Percentiles rank a stretch among this genome's conserved stretches.
Evolutionary conservation across 2,888 invertebrate species (phyloP).

Genomic region (Platycnemis pennipes): DNA sequence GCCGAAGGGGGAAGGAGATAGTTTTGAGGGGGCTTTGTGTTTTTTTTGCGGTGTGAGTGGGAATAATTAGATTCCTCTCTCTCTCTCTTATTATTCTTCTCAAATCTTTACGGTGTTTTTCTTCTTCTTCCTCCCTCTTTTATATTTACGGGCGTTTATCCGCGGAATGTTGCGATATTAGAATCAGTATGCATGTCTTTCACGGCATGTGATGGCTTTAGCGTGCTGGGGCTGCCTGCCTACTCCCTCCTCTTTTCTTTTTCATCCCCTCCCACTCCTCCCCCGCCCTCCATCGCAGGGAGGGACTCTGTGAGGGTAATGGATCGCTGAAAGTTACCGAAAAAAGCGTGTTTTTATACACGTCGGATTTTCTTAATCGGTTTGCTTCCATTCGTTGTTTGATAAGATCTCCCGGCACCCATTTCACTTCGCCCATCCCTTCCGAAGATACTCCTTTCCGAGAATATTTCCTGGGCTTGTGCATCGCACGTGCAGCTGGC

Average conservation of each 20-base stretch:
- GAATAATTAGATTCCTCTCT: conserved; percentile 53
- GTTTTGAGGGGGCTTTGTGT: background rate
- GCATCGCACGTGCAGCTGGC: background rate
- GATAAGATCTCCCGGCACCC: conserved; percentile 47
- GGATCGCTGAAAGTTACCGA: conserved; percentile 9
- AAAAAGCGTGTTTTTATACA: conserved; percentile 1
- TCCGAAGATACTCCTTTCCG: background rate
- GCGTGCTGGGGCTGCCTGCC: background rate
- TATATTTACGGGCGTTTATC: conserved; percentile 18
- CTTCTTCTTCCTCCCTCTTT: conserved; percentile 8
- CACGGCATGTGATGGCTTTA: conserved; percentile 45
- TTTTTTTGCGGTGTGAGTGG: background rate
- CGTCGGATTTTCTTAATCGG: conserved; percentile 54
- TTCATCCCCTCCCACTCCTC: background rate
- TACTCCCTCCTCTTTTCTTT: background rate
- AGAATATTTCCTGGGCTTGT: background rate
- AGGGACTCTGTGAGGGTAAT: conserved; percentile 26
- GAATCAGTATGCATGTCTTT: conserved; percentile 48
- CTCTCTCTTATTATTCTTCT: conserved; percentile 18
- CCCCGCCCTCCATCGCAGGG: background rate
- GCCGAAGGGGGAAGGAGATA: background rate
- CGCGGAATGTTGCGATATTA: conserved; percentile 9
- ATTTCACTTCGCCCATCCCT: conserved; percentile 27
- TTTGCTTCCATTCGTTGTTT: conserved; percentile 46
- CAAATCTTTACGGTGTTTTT: conserved; percentile 4